Conservation (phyloP, 2,888 invertebrate species). For the Napeogenes inachia region DNA sequence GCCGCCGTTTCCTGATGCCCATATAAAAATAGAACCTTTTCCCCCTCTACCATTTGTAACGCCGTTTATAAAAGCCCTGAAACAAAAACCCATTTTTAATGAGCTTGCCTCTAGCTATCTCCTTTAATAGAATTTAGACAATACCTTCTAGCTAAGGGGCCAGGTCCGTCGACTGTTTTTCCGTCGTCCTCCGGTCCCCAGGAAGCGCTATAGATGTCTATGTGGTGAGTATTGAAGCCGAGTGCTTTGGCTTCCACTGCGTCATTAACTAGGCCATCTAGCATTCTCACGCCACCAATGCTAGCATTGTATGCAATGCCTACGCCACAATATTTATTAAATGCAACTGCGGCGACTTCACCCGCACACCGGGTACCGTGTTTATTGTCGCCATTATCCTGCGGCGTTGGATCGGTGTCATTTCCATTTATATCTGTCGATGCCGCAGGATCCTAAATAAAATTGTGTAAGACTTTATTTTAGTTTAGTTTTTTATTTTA, state of each 20-base stretch:
- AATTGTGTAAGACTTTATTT: constrained; percentile 1
- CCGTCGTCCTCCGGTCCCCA: constrained; percentile 99
- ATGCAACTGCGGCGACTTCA: constrained; percentile 97
- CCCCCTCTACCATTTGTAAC: constrained; percentile 94
- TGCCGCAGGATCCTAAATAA: constrained; percentile 86
- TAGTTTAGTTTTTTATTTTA: constrained; percentile 4
- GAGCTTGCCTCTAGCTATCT: constrained; percentile 51
- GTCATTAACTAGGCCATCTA: constrained; percentile 98
- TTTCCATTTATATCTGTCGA: constrained; percentile 98
- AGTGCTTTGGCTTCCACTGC: constrained; percentile 96
- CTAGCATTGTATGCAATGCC: constrained; percentile 98
- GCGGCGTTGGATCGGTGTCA: constrained; percentile 98
- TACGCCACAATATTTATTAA: constrained; percentile 97
- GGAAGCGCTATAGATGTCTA: constrained; percentile 97
- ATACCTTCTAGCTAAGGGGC: constrained; percentile 87
- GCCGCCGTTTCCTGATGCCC: constrained; percentile 98
- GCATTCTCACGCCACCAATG: constrained; percentile 97
- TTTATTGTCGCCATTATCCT: constrained; percentile 99
- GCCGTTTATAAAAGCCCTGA: constrained; percentile 93
- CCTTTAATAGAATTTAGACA: constrained; percentile 48
- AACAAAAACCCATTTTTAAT: constrained; percentile 62
- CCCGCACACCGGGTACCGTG: constrained; percentile 99
- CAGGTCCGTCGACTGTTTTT: constrained; percentile 97
- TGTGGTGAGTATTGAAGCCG: constrained; percentile 94
- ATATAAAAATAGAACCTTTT: constrained; percentile 96